Conservation (phyloP, 2,113 vertebrate species). For the Lophochroa leadbeateri region DNA sequence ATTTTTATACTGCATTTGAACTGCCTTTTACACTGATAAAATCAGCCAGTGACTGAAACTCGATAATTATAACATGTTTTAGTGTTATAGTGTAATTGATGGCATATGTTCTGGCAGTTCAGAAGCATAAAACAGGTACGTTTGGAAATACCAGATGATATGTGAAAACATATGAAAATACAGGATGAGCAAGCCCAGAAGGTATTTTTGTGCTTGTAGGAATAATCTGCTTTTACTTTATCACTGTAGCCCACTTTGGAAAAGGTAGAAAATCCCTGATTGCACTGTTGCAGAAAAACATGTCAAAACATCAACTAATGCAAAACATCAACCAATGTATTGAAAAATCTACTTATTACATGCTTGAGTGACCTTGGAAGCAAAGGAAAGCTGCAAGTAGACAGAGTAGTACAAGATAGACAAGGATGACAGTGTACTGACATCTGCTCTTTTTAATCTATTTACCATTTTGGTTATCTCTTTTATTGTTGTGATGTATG, state of each 20-base stretch:
- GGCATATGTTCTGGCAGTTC: not conserved
- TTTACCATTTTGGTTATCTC: not conserved
- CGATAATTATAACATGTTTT: not conserved
- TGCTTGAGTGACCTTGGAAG: not conserved
- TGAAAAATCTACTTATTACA: conserved; percentile 20
- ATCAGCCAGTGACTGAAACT: not conserved
- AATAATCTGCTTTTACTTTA: not conserved
- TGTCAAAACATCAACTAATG: not conserved
- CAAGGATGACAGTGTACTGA: not conserved
- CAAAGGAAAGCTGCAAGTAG: not conserved
- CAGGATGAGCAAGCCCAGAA: not conserved
- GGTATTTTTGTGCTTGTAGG: not conserved
- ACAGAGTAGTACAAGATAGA: not conserved
- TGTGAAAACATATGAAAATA: not conserved
- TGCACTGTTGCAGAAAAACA: not conserved
- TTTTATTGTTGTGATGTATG: not conserved
- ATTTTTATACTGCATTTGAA: not conserved
- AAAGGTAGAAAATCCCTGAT: not conserved
- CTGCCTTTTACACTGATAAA: not conserved
- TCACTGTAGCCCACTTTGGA: not conserved
- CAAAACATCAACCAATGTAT: not conserved
- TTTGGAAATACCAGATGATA: not conserved
- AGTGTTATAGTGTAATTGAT: not conserved
- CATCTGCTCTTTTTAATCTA: not conserved
- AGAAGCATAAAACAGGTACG: not conserved